Base-by-base conservation (phyloP, 2,888 invertebrate species). In the Polietes domitor region DNA sequence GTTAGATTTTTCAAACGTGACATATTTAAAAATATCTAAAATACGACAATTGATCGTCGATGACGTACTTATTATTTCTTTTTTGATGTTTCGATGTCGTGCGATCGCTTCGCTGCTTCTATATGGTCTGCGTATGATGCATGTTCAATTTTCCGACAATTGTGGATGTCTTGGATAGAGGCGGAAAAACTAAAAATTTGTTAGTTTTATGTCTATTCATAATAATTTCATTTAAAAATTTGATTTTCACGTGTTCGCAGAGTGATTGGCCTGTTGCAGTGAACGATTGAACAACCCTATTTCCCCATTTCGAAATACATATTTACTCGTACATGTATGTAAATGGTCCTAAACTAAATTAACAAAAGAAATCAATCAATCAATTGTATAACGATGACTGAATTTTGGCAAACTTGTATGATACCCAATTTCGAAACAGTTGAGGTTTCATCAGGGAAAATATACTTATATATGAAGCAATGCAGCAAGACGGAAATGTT, bases 21-120 rank as follows among this genome's bases (percentile, higher is more conserved):
- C 12, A 58, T 58, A 58, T 58, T 58, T 58, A 24, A 26, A 58
- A 58, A 58, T 58, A 58, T 21, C 58, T 47, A n/a, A 47, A 47
- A 47, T 47, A 47, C 47, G 47, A n/a, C 47, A 47, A n/a, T 47
- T 47, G 47, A n/a, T 15, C n/a, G n/a, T 47, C 24, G 24, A 26
- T 26, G 58, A 58, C 24, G 26, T 58, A 24, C 6, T 12, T n/a
- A 15, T 1, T 3, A 47, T 47, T n/a, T n/a, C n/a, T n/a, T 15
- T n/a, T 47, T 47, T 47, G n/a, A n/a, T n/a, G n/a, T n/a, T n/a
- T n/a, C n/a, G n/a, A 3, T n/a, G 47, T 47, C n/a, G 47, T 12
- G 2, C 47, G 7, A 47, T n/a, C 15, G 47, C 6, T 47, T 47
- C 15, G 47, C 6, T 47, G 15, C n/a, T 47, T n/a, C 4, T n/a